Percentiles rank a stretch among this genome's conserved stretches.
Evolutionary conservation across 2,888 invertebrate species (phyloP).

Genomic region (Drosophila suboccidentalis): DNA sequence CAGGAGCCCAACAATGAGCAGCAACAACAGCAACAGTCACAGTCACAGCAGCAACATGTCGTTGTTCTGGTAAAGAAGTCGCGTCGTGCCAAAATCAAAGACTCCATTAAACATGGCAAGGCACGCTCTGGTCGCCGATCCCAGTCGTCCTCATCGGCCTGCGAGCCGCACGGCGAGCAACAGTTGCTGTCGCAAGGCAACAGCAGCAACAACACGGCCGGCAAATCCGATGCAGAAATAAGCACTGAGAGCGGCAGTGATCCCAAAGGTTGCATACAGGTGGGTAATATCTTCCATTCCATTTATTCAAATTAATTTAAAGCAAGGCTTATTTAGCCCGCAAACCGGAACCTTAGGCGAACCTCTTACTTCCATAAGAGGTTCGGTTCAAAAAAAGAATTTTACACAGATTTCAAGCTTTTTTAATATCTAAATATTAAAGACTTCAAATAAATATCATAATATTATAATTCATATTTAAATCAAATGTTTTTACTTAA

Average conservation of each 20-base stretch:
- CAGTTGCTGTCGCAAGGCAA: conserved; percentile 61
- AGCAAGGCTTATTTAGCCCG: no score
- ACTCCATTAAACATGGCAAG: conserved; percentile 86
- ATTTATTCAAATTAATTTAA: neutral
- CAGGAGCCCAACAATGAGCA: conserved; percentile 85
- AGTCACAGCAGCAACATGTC: conserved; percentile 59
- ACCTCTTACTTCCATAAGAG: no score
- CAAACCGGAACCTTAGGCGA: no score
- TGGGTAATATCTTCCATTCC: conserved; percentile 8
- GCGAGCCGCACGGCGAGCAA: conserved; percentile 72
- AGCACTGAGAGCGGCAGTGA: conserved; percentile 77
- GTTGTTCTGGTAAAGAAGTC: conserved; percentile 85
- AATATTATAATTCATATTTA: no score
- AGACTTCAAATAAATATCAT: no score
- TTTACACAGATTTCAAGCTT: no score
- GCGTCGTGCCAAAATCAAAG: conserved; percentile 86
- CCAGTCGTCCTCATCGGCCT: conserved; percentile 77
- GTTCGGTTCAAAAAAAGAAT: no score
- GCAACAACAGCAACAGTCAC: conserved; percentile 27
- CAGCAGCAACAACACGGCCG: conserved; percentile 48
- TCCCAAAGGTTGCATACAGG: conserved; percentile 72
- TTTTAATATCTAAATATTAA: no score
- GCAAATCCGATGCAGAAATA: conserved; percentile 69
- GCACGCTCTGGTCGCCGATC: conserved; percentile 84
- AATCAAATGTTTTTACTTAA: no score